Base-by-base conservation (phyloP, 2,888 invertebrate genomes). In the Megaustenia siamemsis region DNA sequence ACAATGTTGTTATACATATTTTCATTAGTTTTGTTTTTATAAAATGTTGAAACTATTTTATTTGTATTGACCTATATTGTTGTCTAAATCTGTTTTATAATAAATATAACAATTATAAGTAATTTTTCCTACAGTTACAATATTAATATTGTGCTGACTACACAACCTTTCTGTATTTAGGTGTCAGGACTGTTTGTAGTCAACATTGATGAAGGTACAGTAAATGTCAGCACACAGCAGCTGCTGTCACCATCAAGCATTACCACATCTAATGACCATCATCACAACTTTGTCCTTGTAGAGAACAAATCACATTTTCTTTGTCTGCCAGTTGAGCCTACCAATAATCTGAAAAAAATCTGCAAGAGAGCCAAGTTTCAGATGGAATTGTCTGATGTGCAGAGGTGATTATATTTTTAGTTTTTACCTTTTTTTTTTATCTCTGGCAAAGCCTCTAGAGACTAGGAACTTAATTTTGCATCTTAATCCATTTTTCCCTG, bases 161-260 rank as follows among this genome's bases (percentile, higher is more conserved):
- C n/a, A n/a, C n/a, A 5, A 56, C 56, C 21, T 56, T 66, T 43
- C 69, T 69, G 21, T n/a, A 21, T 28, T 10, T 3, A 93, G 93
- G 87, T 92, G 38, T 88, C 88, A n/a, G 91, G 90, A 45, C 84
- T 93, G n/a, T 90, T 92, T 24, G 83, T 92, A 8, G 91, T 92
- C 18, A 91, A 93, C 87, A 90, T 93, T 49, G 93, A 93, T 81
- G 87, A 89, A 40, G 92, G 92, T 0, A 88, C 88, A 18, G 88
- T 93, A 8, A 86, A 73, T 12, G 81, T 91, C 18, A 89, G 88
- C 85, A 43, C 87, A 40, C 81, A 85, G 40, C 10, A 86, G 35
- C 35, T 18, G 28, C 8, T 24, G 28, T 28, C 78, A 40, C n/a
- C 40, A 12, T 18, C 49, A 71, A 28, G 12, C 28, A 32, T 32